A percentile compares a stretch with the other conserved stretches of the same genome.
Evolutionary conservation across 2,797 vertebrate genomes (phyloP).

Genomic region (Enteromius mattozi): DNA sequence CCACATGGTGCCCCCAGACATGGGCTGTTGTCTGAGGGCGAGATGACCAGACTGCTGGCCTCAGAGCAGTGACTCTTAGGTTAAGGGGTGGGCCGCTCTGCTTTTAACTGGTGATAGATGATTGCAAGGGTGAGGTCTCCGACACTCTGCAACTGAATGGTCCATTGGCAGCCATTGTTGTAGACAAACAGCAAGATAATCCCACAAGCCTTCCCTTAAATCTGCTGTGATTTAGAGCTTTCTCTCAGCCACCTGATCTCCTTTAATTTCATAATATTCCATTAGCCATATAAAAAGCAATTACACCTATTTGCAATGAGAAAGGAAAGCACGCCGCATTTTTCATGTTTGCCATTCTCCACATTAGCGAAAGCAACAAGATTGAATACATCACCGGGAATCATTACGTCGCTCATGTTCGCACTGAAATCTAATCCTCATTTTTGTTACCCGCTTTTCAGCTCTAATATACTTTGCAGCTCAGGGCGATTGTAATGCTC

Average conservation of each 20-base stretch:
- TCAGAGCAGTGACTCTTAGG: constrained; percentile 47
- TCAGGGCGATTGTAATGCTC: constrained; percentile 59
- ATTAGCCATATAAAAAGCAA: neutral
- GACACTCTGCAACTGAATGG: constrained; percentile 46
- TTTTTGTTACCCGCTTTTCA: constrained; percentile 31
- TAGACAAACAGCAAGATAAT: constrained; percentile 50
- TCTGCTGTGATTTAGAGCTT: constrained; percentile 39
- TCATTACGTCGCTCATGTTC: constrained; percentile 17
- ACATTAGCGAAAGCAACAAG: constrained; percentile 20
- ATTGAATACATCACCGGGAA: constrained; percentile 29
- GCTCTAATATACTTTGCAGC: constrained; percentile 47
- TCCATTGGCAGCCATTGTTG: constrained; percentile 45
- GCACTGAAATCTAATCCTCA: constrained; percentile 28
- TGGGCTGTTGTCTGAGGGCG: constrained; percentile 46
- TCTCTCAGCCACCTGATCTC: constrained; percentile 15
- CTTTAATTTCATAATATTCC: constrained; percentile 20
- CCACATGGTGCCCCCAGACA: constrained; percentile 44
- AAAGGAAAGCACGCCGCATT: neutral
- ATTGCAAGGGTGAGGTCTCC: constrained; percentile 50
- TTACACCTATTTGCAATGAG: neutral
- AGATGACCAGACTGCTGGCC: constrained; percentile 49
- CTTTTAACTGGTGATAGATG: constrained; percentile 75
- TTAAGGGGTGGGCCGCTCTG: constrained; percentile 52
- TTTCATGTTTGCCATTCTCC: neutral
- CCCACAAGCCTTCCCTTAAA: constrained; percentile 26